Base-by-base conservation (phyloP, 35 echinoderm and acorn worm species). In the Chiridota heheva region DNA sequence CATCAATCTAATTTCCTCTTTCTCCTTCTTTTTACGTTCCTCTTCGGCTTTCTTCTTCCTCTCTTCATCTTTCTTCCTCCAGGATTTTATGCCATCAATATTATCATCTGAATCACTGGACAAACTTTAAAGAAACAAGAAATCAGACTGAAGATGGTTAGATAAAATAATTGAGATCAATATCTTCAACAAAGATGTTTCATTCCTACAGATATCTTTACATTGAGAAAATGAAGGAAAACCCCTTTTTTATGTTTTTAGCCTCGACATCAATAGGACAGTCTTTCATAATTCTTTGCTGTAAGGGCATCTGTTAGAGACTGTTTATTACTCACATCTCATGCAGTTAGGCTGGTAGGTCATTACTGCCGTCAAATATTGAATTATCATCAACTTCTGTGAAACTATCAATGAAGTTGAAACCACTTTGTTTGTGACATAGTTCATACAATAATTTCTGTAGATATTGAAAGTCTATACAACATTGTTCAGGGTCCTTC, bases 51-150 rank as follows among this genome's bases (percentile, higher is more conserved):
- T 84, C 48, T 85, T 76, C 30, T 70, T 51, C 28, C 69, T 81
- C 62, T 84, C 64, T 73, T 95, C 81, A 18, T 83, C 70, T 60
- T 90, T 90, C 28, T 81, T 63, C 69, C 67, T 83, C 80, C 81
- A 83, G 22, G 80, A 83, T 37, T 77, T 43, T 18, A 83, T 64
- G 36, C 74, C 69, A 7, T 71, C 69, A 4, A 42, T 42, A 48
- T 83, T 71, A 58, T 63, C 42, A 15, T 68, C 70, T 2, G 80
- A 83, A 47, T 90, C 87, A 77, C 71, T 86, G 40, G 84, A 86
- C 8, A 86, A 40, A 38, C 80, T 82, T 20, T 7, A 13, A 7
- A 56, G 10, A 82, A 30, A 67, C 16, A 33, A 62, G 39, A 71
- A 40, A 44, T 1, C 13, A 36, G 39, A 58, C n/a, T n/a, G n/a